Conservation (phyloP, 2,797 vertebrate species). For the Clarias fuscus region DNA sequence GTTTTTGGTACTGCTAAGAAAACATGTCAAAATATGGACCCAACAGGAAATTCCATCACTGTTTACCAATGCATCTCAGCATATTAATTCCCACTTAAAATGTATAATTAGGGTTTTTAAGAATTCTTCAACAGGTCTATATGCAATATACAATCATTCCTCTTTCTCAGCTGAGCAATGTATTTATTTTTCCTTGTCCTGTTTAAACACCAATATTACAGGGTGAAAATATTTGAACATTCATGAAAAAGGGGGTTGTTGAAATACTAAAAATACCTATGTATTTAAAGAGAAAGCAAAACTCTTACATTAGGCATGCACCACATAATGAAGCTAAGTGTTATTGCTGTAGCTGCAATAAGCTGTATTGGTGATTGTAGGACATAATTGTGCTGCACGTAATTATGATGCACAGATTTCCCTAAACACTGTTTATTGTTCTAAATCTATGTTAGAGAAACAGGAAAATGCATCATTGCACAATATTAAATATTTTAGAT, state of each 20-base stretch:
- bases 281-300: not conserved
- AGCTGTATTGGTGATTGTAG: not conserved
- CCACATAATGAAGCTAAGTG: not conserved
- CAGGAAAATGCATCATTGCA: not conserved
- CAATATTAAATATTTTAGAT: not conserved
- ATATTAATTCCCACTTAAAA: not conserved
- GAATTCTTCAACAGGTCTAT: not conserved
- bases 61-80: not conserved
- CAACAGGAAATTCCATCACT: not conserved
- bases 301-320: not conserved
- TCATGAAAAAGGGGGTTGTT: not conserved
- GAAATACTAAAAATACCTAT: not conserved
- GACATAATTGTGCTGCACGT: not conserved
- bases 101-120: not conserved
- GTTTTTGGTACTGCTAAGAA: not conserved
- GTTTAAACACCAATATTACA: not conserved
- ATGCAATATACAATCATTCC: not conserved
- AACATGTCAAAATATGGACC: not conserved
- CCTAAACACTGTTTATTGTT: constrained; percentile 25
- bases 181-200: not conserved
- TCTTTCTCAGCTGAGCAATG: not conserved
- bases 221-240: not conserved
- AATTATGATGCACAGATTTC: constrained; percentile 21
- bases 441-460: not conserved
- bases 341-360: constrained; percentile 18